Conservation (phyloP, 92 coral and sea anemone genomes). For the Parazoanthus atlanticus region DNA sequence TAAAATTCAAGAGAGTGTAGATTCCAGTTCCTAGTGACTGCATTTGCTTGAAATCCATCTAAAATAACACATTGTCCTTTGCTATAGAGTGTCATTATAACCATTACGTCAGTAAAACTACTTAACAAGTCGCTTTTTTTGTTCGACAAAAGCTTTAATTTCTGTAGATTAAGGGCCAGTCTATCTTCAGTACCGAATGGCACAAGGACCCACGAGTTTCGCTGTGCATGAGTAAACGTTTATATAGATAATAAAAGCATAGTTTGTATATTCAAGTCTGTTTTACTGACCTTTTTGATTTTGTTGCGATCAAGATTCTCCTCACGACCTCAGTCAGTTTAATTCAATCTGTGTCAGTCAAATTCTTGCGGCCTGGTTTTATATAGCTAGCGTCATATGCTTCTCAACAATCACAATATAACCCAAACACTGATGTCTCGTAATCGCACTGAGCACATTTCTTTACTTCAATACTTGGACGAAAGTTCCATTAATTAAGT, state of each 20-base stretch:
- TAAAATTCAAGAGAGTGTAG: background rate
- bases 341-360: background rate
- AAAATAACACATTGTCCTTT: background rate
- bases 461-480: background rate
- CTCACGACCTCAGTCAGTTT: background rate
- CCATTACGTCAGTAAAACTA: background rate
- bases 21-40: background rate
- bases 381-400: background rate
- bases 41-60: slow-evolving; percentile 18
- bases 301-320: background rate
- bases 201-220: background rate
- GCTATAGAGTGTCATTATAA: background rate
- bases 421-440: background rate
- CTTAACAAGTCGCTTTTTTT: background rate
- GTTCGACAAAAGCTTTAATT: background rate
- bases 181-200: background rate
- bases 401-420: background rate
- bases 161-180: background rate
- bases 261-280: background rate
- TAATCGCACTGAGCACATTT: background rate
- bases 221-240: too few relatives aligned
- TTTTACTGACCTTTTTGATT: background rate
- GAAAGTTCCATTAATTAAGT: slow-evolving; percentile 10
- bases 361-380: background rate
- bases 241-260: too few relatives aligned